A percentile compares a stretch with the other conserved stretches of the same genome.
Conservation (phyloP, 2,797 vertebrate species). For the Limnodromus scolopaceus region DNA sequence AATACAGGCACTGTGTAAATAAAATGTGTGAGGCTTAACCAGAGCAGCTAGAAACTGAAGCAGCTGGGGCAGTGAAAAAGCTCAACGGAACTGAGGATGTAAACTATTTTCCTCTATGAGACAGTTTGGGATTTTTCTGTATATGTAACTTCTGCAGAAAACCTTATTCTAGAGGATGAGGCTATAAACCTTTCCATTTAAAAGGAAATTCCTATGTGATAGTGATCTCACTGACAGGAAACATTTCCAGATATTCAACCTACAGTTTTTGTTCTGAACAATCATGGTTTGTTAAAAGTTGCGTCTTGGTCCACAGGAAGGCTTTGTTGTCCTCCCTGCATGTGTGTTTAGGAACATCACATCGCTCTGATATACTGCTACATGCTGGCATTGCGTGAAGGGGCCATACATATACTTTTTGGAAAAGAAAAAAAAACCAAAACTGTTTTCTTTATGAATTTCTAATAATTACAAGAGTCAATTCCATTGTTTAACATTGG, state of each 20-base stretch:
- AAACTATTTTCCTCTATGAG: neutral
- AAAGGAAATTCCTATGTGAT: neutral
- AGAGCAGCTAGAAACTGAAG: neutral
- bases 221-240: neutral
- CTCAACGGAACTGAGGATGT: neutral
- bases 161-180: neutral
- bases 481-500: neutral
- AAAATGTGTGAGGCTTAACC: neutral
- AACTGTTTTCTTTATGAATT: neutral
- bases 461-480: neutral
- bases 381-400: neutral
- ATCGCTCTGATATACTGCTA: fast-evolving
- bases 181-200: neutral
- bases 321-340: neutral
- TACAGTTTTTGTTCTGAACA: neutral
- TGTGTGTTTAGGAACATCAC: neutral
- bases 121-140: neutral
- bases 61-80: neutral
- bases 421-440: neutral
- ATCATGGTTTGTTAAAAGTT: neutral
- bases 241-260: neutral
- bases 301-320: neutral
- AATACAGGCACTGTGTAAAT: neutral
- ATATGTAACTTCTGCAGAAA: neutral
- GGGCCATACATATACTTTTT: neutral